These are phyloP conservation scores for Leucoptera coffeella DNA, from an alignment of 2,888 invertebrate genomes.

Conservation along the genomic window DNA sequence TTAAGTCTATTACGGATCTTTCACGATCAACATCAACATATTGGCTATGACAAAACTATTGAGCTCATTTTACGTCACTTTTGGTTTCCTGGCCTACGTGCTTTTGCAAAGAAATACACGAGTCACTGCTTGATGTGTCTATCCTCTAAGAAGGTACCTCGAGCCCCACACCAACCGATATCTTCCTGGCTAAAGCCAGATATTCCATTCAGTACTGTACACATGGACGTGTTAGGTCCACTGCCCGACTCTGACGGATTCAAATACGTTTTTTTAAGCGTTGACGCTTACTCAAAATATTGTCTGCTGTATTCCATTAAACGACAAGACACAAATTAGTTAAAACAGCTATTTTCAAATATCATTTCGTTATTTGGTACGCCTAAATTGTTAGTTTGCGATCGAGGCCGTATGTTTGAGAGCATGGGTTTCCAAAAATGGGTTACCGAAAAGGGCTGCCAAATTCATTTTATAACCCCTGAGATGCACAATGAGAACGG, in stretches of 20 bases:
- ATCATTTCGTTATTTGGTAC: slow-evolving; percentile 4
- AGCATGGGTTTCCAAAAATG: background rate
- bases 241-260: slow-evolving; percentile 2
- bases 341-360: slow-evolving; percentile 1
- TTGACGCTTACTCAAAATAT: slow-evolving; percentile 5
- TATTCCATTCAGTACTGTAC: slow-evolving; percentile 4
- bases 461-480: slow-evolving; percentile 8
- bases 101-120: slow-evolving; percentile 3
- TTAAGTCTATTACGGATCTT: slow-evolving; percentile 4
- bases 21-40: slow-evolving; percentile 6
- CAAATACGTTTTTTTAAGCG: slow-evolving; percentile 2
- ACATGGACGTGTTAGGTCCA: slow-evolving; percentile 5
- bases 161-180: slow-evolving; percentile 3
- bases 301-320: slow-evolving; percentile 1
- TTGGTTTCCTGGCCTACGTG: slow-evolving; percentile 4
- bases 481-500: too few relatives aligned
- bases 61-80: slow-evolving; percentile 5
- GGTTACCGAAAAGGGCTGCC: slow-evolving; percentile 2
- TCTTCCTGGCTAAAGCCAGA: slow-evolving; percentile 4
- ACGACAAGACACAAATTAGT: slow-evolving; percentile 3
- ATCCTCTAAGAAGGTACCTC: slow-evolving; percentile 1
- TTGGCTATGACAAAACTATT: slow-evolving; percentile 3
- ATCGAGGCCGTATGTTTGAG: slow-evolving; percentile 6
- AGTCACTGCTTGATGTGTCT: slow-evolving; percentile 3
- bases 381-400: slow-evolving; percentile 3